A percentile compares a stretch with the other conserved stretches of the same genome.
Conservation (phyloP, 2,113 vertebrate genomes). For the Bubalus kerabau region DNA sequence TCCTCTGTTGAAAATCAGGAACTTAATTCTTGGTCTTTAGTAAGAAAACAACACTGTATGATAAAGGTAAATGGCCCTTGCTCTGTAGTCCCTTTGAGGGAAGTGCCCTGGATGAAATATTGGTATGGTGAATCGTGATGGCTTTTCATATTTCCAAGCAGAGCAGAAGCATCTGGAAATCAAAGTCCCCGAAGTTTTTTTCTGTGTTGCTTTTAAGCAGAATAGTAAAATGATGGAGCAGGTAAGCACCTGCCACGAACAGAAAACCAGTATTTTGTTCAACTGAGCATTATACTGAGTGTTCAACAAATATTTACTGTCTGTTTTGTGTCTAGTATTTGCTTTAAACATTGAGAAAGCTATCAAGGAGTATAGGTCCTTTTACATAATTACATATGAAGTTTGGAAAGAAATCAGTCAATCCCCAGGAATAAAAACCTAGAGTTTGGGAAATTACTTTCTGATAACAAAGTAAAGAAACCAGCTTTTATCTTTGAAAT, state of each 20-base stretch:
- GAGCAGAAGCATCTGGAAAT: conserved; percentile 36
- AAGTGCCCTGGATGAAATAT: background rate
- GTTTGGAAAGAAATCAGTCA: background rate
- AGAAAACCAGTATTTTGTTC: background rate
- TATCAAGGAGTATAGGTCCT: background rate
- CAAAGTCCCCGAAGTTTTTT: conserved; percentile 14
- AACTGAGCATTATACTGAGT: background rate
- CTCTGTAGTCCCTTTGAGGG: conserved; percentile 21
- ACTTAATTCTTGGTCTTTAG: background rate
- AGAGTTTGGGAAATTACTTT: background rate
- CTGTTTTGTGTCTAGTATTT: background rate
- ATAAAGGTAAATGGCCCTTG: conserved; percentile 36
- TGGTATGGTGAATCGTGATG: background rate
- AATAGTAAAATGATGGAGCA: background rate
- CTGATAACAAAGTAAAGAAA: background rate
- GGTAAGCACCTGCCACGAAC: background rate
- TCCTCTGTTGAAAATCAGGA: background rate
- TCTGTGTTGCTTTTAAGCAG: background rate
- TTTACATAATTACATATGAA: background rate
- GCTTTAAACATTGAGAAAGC: background rate
- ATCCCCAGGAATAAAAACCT: background rate
- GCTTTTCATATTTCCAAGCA: conserved; percentile 13
- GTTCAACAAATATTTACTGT: conserved; percentile 20
- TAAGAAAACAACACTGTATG: background rate
- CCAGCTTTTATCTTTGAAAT: background rate